Evolutionary conservation across 2,888 invertebrate species (phyloP).

Genomic region (Agrilus cyanescens): DNA sequence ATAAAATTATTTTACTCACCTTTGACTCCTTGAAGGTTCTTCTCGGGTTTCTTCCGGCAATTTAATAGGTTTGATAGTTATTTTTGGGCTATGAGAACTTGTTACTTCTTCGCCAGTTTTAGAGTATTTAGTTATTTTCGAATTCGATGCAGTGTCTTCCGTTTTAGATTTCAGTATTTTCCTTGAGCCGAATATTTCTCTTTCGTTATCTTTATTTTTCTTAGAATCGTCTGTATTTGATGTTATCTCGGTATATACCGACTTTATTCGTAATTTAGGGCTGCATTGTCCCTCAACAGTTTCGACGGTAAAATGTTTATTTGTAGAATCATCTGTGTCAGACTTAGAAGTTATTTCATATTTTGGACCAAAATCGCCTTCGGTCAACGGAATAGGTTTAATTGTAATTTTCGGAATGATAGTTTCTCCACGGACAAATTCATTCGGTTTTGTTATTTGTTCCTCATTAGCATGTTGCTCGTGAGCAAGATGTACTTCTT

Average conservation of each 20-base stretch:
- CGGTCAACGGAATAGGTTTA: constrained; percentile 9
- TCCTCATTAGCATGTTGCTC: constrained; percentile 11
- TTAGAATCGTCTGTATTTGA: constrained; percentile 3
- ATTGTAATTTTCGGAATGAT: constrained; percentile 13
- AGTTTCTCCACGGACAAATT: background rate
- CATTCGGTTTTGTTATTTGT: constrained; percentile 5
- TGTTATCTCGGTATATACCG: constrained; percentile 7
- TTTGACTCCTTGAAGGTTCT: background rate
- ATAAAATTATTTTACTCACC: no score
- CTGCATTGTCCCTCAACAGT: constrained; percentile 1
- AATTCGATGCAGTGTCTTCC: constrained; percentile 13
- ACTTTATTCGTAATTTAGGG: constrained; percentile 16
- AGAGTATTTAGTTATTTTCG: constrained; percentile 39
- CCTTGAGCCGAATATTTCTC: no score
- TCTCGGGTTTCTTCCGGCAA: constrained; percentile 1
- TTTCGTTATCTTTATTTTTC: constrained; percentile 6
- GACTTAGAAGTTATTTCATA: no score
- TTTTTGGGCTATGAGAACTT: constrained; percentile 20
- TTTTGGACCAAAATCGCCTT: constrained; percentile 2
- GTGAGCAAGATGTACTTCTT: constrained; percentile 14
- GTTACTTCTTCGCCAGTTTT: constrained; percentile 14
- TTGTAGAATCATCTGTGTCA: no score
- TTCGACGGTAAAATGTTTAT: background rate
- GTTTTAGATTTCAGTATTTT: constrained; percentile 4
- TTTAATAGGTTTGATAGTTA: constrained; percentile 24